Base-by-base conservation (phyloP, 1,140 invertebrate species). In the Drosophila quadrilineata region DNA sequence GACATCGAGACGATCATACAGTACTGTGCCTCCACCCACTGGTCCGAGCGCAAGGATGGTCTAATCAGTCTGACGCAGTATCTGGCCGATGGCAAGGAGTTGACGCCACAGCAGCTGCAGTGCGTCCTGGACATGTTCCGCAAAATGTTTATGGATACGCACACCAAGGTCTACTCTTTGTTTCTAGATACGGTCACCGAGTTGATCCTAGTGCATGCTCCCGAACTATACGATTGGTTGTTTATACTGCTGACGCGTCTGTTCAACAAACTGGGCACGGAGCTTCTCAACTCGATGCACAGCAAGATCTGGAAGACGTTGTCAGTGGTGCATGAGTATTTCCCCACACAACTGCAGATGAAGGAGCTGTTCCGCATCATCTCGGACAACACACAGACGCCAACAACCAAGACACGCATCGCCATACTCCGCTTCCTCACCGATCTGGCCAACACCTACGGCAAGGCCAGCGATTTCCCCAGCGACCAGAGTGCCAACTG, bases 101-200 rank as follows among this genome's bases (percentile, higher is more conserved):
- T 90, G 31, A 84, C 79, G 9, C 73, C 67, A 24, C 85, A 89
- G 33, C 89, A 90, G 63, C 58, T 90, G 41, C 86, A 89, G 57
- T 77, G 71, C 36, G 80, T 90, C 19, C 64, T 90, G 0, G 97
- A 98, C 74, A 95, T 98, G 63, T 97, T 98, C 85, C 95, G 96
- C 35, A 96, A 97, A 91, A 97, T 98, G 96, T 98, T 99, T 80
- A 97, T 98, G 93, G 97, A 99, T 90, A 96, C 96, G n/a, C 97
- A 98, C 88, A 98, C 96, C 2, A 98, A 98, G 91, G 96, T 98
- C 40, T 97, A 98, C 90, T 96, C 95, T 41, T 90, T 98, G 52
- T 98, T 98, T 90, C 90, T 99, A 73, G 98, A 99, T 76, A 96
- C 96, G 0, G 92, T 99, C 10, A 95, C 95, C 67, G 97, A 98